Base-by-base conservation (phyloP, 2,797 vertebrate genomes). In the Serranus cabrilla region DNA sequence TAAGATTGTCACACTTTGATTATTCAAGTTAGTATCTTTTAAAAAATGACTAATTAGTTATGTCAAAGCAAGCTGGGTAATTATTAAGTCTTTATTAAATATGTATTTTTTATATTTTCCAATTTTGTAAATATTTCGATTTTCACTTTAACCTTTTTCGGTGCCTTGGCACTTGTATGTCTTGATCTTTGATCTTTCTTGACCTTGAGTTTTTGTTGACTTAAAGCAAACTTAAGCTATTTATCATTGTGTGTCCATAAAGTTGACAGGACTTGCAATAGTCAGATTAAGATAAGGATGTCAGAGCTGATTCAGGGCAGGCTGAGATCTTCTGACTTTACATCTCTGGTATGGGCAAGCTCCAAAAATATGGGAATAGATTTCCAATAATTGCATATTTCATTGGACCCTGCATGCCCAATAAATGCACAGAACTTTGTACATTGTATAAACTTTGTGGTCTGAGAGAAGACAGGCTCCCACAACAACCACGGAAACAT, bases 351-450 rank as follows among this genome's bases (percentile, higher is more conserved):
- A 9, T 27, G 64, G 17, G 14, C 11, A 7, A n/a, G 17, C 20
- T 56, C 14, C 1, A 46, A 8, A 56, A 69, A 18, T 8, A 8
- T 49, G 34, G 5, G 23, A 46, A 8, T 39, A 7, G 17, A 65
- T 59, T 55, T 50, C 49, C 43, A 55, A 37, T 39, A 47, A 61
- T n/a, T 18, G 2, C 25, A 56, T 58, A 27, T 55, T 23, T 11
- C 0, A 0, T 51, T 43, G 11, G 25, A 49, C 17, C n/a, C n/a
- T 21, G 8, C n/a, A 3, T 11, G 8, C 0, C 40, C 21, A 4
- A 23, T 40, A n/a, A 79, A 59, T 58, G 21, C 16, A 21, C 27
- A 64, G 21, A 65, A 34, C 34, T 34, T 34, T 34, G 7, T 6
- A 34, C 1, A 34, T 34, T 52, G 12, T 31, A 39, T 62, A 45